Base-by-base conservation (phyloP, 1,140 invertebrate genomes). In the Sminthurides bifidus region DNA sequence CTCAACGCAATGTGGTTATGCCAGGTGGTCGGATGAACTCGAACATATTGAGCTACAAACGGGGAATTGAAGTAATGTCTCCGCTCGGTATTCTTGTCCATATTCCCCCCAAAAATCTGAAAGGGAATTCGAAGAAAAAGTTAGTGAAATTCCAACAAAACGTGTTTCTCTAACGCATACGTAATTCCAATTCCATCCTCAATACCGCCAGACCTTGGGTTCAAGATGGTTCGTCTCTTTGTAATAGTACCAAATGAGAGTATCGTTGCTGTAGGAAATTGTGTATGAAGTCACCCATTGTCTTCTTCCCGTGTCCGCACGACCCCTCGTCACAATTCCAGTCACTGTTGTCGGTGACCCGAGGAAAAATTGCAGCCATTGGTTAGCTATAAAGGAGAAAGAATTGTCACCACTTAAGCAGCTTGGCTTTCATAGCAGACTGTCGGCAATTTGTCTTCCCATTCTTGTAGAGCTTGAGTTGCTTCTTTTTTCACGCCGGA, bases 321-420 rank as follows among this genome's bases (percentile, higher is more conserved):
- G 67, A n/a, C 78, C 78, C 55, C 74, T 74, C 2, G 74, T 78
- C 3, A 77, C 64, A 14, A 79, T 64, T 3, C 75, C 77, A 2
- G 77, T 77, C 3, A 79, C 70, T 23, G 71, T 66, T 19, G 74
- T 75, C 0, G 77, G 76, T 2, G 76, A 76, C 2, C 77, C 77
- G 10, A 79, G 65, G 63, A 79, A 77, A 27, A 77, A 70, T 65
- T 79, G 76, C 3, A 79, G 66, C 78, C 78, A 79, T 58, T 79
- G 75, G 8, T 75, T 68, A 21, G 70, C 77, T 78, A 54, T 48
- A 43, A 51, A 40, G 19, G 27, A 46, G 29, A n/a, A 6, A 23
- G 30, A 10, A n/a, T 23, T 52, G 27, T 15, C 15, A 44, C 10
- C 10, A 44, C 21, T 44, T 21, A 12, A 17, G 10, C 21, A 35